A percentile compares a stretch with the other conserved stretches of the same genome.
Evolutionary conservation across 2,797 vertebrate genomes (phyloP).

Genomic region (Karalla daura): DNA sequence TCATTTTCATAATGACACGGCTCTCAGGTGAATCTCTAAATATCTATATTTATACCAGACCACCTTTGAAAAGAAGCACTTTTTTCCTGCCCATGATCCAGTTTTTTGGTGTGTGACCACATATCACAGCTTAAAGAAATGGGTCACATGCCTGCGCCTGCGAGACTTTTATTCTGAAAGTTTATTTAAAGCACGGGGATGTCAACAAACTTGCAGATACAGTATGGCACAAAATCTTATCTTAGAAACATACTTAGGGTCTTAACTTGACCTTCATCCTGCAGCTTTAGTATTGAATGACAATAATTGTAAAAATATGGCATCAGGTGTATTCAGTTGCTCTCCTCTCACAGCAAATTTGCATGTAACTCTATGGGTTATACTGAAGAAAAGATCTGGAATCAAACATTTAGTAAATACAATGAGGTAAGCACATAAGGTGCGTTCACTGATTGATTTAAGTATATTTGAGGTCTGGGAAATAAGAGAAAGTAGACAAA

Average conservation of each 20-base stretch:
- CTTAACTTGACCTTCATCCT: no score
- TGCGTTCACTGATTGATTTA: conserved; percentile 14
- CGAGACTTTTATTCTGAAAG: conserved; percentile 44
- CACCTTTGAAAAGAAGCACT: conserved; percentile 38
- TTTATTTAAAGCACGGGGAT: conserved; percentile 6
- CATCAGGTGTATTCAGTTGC: no score
- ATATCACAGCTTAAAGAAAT: conserved; percentile 61
- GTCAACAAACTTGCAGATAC: not conserved
- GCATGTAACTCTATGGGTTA: no score
- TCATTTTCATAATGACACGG: conserved; percentile 68
- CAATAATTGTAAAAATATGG: no score
- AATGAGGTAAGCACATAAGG: not conserved
- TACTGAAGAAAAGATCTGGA: no score
- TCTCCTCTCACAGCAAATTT: no score
- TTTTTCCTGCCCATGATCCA: conserved; percentile 57
- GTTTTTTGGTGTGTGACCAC: conserved; percentile 56
- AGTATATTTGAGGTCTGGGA: conserved; percentile 15
- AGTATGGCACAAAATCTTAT: not conserved
- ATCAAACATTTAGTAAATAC: conserved; percentile 2
- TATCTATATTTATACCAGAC: conserved; percentile 74
- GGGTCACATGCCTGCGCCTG: conserved; percentile 52
- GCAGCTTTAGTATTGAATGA: no score
- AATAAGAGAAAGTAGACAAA: not conserved
- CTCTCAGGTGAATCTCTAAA: conserved; percentile 73
- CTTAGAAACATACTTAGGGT: no score